Evolutionary conservation across 2,888 invertebrate genomes (phyloP), one percentile per base, ranked within the genome.

Genomic region (Drosophila mimica): DNA sequence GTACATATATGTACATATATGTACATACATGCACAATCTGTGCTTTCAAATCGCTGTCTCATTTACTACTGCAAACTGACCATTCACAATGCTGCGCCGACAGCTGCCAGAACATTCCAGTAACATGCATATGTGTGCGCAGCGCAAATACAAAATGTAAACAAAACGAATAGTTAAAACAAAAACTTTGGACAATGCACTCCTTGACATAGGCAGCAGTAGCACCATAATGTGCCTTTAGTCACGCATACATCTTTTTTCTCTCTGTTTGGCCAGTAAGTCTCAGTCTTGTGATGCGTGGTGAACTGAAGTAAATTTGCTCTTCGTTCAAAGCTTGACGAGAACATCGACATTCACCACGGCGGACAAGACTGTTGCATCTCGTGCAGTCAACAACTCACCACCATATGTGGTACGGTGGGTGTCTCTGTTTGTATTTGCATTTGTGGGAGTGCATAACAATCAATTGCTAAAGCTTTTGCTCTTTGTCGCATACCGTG

Each of bases 71-170:
- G 63, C 49, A 72, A 68, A 79, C 82, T 73, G 80, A 83, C 70
- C 89, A 89, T 82, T 89, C 89, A 79, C 84, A 82, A 87, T 69
- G 88, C 67, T 89, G 82, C 84, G 79, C 74, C 59, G 72, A 87
- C 88, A 82, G 82, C 76, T 70, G 84, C 89, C 60, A 76, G 76
- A 85, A 87, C 71, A 79, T 77, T 85, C 88, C 74, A 75, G 81
- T 66, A 59, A 54, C 40, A 8, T 31, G 4, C 8, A 31, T 31
- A 48, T 82, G 67, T 67, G 67, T 76, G 79, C 72, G 70, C 68
- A 58, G 61, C 62, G 58, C 43, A 64, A 52, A 64, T 46, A 59
- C 62, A 63, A 70, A 79, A 71, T 70, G 65, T 78, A 78, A 78
- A 76, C 70, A 81, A 72, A 66, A 72, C 77, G 43, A 80, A 76